Conservation (phyloP, 2,888 invertebrate species). For the Cerastoderma edule region DNA sequence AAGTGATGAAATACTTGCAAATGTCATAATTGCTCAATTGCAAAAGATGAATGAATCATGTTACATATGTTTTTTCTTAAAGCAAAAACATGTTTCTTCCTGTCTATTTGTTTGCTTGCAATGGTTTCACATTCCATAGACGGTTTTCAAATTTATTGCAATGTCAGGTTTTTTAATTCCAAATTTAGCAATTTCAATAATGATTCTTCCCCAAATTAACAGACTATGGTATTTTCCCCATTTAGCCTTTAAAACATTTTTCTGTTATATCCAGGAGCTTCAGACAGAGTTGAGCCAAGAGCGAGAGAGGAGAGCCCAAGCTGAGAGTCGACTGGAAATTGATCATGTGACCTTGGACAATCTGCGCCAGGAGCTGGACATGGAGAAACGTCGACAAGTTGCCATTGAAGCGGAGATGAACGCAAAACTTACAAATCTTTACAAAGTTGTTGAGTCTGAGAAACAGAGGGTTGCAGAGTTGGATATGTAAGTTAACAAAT, state of each 20-base stretch:
- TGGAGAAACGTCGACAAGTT: slow-evolving; percentile 63
- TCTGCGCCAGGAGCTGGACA: slow-evolving; percentile 72
- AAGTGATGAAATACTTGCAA: no score
- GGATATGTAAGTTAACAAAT: slow-evolving; percentile 56
- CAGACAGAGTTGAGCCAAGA: slow-evolving; percentile 73
- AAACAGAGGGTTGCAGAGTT: slow-evolving; percentile 53
- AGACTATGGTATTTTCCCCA: background rate
- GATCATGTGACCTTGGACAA: slow-evolving; percentile 67
- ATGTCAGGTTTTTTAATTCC: no score
- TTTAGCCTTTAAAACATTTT: background rate
- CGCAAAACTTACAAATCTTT: slow-evolving; percentile 58
- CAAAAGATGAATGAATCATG: no score
- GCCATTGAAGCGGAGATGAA: slow-evolving; percentile 60
- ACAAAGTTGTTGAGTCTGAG: slow-evolving; percentile 57
- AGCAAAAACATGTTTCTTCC: no score
- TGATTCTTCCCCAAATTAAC: no score
- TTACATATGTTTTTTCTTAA: no score
- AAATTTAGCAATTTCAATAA: no score
- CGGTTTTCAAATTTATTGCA: no score
- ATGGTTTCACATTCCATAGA: no score
- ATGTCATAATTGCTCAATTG: no score
- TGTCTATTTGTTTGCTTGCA: no score
- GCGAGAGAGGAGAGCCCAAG: slow-evolving; percentile 67
- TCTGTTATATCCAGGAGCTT: slow-evolving; percentile 65
- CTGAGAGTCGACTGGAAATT: slow-evolving; percentile 66